These are phyloP conservation scores for Sebastes hubbsi DNA, from an alignment of 2,797 vertebrate species.

Conservation along the genomic window DNA sequence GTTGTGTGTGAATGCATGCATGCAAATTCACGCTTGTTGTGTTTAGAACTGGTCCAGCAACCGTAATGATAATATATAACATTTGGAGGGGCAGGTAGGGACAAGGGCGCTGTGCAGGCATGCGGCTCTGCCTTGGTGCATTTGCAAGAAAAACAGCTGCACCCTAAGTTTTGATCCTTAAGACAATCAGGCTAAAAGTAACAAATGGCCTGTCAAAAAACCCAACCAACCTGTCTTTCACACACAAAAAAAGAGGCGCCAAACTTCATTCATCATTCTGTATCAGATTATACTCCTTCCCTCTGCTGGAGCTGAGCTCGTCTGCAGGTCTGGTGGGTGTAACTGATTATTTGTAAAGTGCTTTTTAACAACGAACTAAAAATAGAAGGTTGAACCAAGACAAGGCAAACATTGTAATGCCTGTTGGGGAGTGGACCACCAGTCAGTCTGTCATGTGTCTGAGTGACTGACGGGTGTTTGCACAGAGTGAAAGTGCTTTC, in stretches of 20 bases:
- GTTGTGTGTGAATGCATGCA: neutral
- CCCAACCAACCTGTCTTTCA: neutral
- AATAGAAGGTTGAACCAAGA: neutral
- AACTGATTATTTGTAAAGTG: neutral
- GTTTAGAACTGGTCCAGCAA: neutral
- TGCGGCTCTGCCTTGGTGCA: neutral
- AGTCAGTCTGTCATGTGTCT: neutral
- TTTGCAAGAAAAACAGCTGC: neutral
- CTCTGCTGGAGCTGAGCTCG: neutral
- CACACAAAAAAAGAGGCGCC: neutral
- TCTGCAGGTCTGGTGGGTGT: neutral
- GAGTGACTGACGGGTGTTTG: slow-evolving; percentile 24
- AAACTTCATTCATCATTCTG: neutral
- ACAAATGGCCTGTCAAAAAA: neutral
- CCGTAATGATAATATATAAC: neutral
- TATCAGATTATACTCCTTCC: neutral
- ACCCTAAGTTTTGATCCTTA: neutral
- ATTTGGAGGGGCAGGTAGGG: neutral
- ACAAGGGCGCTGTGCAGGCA: neutral
- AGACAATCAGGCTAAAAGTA: neutral
- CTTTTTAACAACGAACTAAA: neutral
- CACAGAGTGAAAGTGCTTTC: slow-evolving; percentile 27
- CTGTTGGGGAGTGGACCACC: neutral
- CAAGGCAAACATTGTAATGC: neutral
- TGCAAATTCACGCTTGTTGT: neutral